Base-by-base conservation (phyloP, 2,113 vertebrate species). In the Lutjanus erythropterus region DNA sequence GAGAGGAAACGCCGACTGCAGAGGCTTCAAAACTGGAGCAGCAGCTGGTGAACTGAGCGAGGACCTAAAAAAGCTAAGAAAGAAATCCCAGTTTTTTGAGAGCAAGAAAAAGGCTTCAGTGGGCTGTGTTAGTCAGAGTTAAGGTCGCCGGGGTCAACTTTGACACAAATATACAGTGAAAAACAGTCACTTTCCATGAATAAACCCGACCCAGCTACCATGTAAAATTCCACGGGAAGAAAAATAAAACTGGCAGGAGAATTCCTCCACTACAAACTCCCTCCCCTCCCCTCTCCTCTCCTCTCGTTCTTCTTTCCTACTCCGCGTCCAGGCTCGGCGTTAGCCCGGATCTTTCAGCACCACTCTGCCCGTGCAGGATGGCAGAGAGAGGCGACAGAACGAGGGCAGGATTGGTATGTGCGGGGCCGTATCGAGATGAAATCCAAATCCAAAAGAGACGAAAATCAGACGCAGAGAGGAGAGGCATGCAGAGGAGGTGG, bases 301-400 rank as follows among this genome's bases (percentile, higher is more conserved):
- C 62, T 11, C 67, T 62, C 58, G 14, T 77, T 55, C 71, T 21
- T 58, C 68, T 50, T 50, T 72, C 76, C 59, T 70, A 21, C 53
- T 64, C 71, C 56, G 31, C 76, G 74, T 86, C 83, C 65, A 21
- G 68, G 58, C 71, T 39, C 31, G 64, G 73, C 41, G 21, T 60
- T 81, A 87, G 89, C 75, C 84, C 61, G 19, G 70, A 91, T 86
- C 86, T 74, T 87, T 92, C 91, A 88, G 80, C 85, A 47, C 53
- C 74, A n/a, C 88, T 88, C 80, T 61, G 82, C 78, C 66, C 44
- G 9, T 39, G 58, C 70, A 31, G 84, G 84, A 91, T 12, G 31
- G 68, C 77, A 87, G 53, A 75, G 61, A n/a, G 76, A 83, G 71
- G 33, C 65, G 89, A 93, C 91, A 94, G 89, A 91, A 86, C 72